Conservation (phyloP, 2,888 invertebrate species). For the Hoplodrina ambigua region DNA sequence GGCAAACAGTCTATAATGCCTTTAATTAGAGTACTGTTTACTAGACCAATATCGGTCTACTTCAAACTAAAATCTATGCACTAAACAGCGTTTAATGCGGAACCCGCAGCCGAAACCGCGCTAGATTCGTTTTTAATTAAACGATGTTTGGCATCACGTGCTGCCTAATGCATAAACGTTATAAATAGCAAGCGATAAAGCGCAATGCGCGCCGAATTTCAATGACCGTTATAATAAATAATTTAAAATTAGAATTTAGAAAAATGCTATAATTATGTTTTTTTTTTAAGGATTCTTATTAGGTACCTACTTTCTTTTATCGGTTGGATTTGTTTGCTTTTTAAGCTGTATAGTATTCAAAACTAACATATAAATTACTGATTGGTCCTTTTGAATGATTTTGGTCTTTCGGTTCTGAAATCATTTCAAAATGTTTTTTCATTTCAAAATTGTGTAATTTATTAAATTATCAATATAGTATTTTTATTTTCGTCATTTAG, state of each 20-base stretch:
- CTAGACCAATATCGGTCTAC: not conserved
- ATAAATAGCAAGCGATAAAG: constrained; percentile 76
- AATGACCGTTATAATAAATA: constrained; percentile 71
- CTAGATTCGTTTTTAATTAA: constrained; percentile 66
- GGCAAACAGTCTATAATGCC: not conserved
- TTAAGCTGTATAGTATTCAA: not conserved
- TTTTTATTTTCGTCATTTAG: no score
- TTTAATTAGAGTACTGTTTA: not conserved
- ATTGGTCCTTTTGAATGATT: not conserved
- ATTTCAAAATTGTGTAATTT: no score
- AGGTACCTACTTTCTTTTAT: not conserved
- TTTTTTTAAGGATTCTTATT: no score
- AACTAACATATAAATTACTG: not conserved
- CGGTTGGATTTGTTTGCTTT: constrained; percentile 1
- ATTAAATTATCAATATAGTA: no score
- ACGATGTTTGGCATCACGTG: constrained; percentile 70
- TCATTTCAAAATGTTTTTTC: not conserved
- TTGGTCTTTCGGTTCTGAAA: not conserved
- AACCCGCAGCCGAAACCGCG: constrained; percentile 43
- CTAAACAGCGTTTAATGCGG: constrained; percentile 32
- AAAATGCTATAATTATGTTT: constrained; percentile 69
- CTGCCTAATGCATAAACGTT: constrained; percentile 70
- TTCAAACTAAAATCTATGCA: not conserved
- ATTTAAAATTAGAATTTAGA: constrained; percentile 72
- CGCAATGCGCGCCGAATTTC: constrained; percentile 77